Evolutionary conservation across 2,888 invertebrate species (phyloP).

Genomic region (Hirtodrosophila cameraria): DNA sequence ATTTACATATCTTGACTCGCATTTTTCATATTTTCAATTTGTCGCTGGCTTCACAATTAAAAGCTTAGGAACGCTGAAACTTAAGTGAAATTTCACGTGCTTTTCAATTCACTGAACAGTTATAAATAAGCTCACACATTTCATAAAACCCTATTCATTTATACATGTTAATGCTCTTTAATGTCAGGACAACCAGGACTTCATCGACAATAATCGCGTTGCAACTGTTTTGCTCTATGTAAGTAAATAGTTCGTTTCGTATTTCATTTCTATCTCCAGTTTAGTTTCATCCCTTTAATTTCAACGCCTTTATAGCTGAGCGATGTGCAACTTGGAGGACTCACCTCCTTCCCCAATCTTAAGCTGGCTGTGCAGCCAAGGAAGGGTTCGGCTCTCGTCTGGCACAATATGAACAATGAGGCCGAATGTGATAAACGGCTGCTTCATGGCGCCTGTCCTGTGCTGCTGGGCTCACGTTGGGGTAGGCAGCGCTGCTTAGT

Average conservation of each 20-base stretch:
- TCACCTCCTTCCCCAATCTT: slow-evolving; percentile 37
- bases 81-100: no score
- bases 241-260: no score
- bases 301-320: slow-evolving; percentile 27
- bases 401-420: slow-evolving; percentile 25
- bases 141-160: neutral
- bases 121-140: no score
- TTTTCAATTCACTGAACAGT: no score
- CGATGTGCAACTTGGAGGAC: slow-evolving; percentile 39
- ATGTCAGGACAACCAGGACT: neutral
- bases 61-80: no score
- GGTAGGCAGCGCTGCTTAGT: slow-evolving; percentile 15
- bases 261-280: slow-evolving; percentile 6
- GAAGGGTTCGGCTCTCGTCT: slow-evolving; percentile 37
- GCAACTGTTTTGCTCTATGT: slow-evolving; percentile 44
- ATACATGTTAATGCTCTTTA: neutral
- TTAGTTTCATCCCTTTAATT: neutral
- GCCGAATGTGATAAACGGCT: slow-evolving; percentile 29
- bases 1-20: no score
- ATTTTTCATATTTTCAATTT: no score
- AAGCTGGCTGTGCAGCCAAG: slow-evolving; percentile 22
- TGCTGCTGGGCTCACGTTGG: slow-evolving; percentile 46
- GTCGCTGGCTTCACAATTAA: no score
- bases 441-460: slow-evolving; percentile 47
- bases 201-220: slow-evolving; percentile 20